Conservation (phyloP, 1,140 invertebrate genomes). For the Calosoma granatense region DNA sequence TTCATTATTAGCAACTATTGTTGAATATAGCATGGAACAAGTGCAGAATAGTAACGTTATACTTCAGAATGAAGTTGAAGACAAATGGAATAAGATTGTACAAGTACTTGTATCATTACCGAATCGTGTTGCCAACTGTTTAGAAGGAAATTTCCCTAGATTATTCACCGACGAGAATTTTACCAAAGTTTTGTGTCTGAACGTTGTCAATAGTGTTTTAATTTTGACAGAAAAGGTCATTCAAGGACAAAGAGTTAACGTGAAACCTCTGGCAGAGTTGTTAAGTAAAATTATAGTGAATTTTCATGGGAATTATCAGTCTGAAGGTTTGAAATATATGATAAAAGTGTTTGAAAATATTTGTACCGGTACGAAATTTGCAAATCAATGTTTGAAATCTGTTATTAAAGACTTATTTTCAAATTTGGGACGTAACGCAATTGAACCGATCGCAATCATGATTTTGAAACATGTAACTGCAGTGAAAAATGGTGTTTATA, state of each 20-base stretch:
- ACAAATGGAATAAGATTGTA: conserved; percentile 42
- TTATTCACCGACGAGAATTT: conserved; percentile 48
- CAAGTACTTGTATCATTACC: conserved; percentile 56
- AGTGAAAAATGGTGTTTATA: conserved; percentile 24
- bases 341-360: conserved; percentile 31
- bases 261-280: conserved; percentile 40
- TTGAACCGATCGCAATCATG: conserved; percentile 36
- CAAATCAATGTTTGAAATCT: conserved; percentile 17
- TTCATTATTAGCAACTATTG: conserved; percentile 39
- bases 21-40: conserved; percentile 21
- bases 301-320: conserved; percentile 37
- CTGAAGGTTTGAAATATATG: conserved; percentile 35
- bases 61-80: conserved; percentile 23
- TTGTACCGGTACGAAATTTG: conserved; percentile 21
- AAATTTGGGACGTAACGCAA: conserved; percentile 33
- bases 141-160: conserved; percentile 41
- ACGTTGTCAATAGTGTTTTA: conserved; percentile 45
- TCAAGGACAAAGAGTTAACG: conserved; percentile 31
- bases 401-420: conserved; percentile 33
- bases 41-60: conserved; percentile 18
- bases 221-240: conserved; percentile 40
- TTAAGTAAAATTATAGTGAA: conserved; percentile 49
- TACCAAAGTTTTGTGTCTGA: conserved; percentile 45
- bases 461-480: conserved; percentile 33
- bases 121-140: conserved; percentile 52